Evolutionary conservation across 2,888 invertebrate genomes (phyloP).

Genomic region (Drosophila prolongata): DNA sequence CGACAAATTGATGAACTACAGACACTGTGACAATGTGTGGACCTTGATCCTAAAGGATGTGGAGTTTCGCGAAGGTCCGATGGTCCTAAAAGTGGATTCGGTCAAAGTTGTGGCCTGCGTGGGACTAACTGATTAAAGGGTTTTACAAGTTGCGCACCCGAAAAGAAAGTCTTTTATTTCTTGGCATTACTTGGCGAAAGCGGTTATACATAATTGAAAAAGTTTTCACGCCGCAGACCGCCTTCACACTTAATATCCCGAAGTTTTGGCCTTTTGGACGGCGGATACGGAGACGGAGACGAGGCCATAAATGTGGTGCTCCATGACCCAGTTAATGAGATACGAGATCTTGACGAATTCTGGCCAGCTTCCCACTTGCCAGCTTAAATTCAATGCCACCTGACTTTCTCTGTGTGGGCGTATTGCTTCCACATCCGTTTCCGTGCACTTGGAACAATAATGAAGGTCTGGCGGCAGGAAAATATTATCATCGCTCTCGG

Average conservation of each 20-base stretch:
- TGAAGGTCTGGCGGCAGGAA: constrained; percentile 57
- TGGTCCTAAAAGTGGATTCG: background rate
- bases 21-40: constrained; percentile 1
- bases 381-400: constrained; percentile 11
- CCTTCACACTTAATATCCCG: constrained; percentile 65
- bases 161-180: background rate
- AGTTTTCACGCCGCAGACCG: constrained; percentile 51
- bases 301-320: constrained; percentile 11
- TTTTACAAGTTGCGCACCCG: background rate
- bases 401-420: constrained; percentile 35
- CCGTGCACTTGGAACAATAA: constrained; percentile 46
- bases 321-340: constrained; percentile 22
- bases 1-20: background rate
- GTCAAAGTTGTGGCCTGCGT: constrained; percentile 2
- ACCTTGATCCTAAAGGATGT: background rate
- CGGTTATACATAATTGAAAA: constrained; percentile 67
- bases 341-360: constrained; percentile 33
- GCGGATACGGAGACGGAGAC: constrained; percentile 4
- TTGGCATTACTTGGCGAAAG: constrained; percentile 50
- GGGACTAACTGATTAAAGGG: background rate
- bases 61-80: background rate
- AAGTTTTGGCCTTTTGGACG: constrained; percentile 13
- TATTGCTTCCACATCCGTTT: constrained; percentile 63
- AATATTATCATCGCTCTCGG: constrained; percentile 60
- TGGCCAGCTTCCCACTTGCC: background rate